Evolutionary conservation across 2,113 vertebrate species (phyloP).

Genomic region (Oncorhynchus mykiss): DNA sequence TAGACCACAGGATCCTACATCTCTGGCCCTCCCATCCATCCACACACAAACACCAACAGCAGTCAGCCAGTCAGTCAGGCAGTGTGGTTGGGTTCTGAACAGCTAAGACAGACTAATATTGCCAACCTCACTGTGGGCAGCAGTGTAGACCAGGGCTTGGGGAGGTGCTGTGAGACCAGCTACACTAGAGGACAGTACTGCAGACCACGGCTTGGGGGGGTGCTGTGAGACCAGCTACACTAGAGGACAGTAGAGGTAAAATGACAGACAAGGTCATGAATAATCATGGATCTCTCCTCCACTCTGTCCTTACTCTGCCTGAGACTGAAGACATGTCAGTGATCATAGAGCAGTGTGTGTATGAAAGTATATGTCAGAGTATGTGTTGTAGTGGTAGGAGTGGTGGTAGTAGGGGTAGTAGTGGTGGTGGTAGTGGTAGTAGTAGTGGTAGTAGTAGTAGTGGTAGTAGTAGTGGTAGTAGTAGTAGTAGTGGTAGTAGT

Average conservation of each 20-base stretch:
- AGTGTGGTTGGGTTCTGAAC: neutral
- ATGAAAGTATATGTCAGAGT: neutral
- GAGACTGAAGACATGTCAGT: no score
- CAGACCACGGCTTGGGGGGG: neutral
- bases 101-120: neutral
- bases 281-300: conserved; percentile 6
- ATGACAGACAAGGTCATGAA: conserved; percentile 39
- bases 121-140: neutral
- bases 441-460: neutral
- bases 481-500: neutral
- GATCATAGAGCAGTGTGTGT: no score
- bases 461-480: neutral
- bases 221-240: conserved; percentile 36
- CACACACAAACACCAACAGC: neutral
- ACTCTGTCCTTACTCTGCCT: neutral
- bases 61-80: no score
- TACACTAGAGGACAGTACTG: neutral
- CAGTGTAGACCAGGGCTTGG: neutral
- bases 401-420: neutral
- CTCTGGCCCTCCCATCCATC: neutral
- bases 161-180: no score
- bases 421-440: neutral
- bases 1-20: conserved; percentile 24
- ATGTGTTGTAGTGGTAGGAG: neutral
- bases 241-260: conserved; percentile 64